These are phyloP conservation scores for Hoplodrina ambigua DNA, from an alignment of 2,888 invertebrate species.

Conservation along the genomic window DNA sequence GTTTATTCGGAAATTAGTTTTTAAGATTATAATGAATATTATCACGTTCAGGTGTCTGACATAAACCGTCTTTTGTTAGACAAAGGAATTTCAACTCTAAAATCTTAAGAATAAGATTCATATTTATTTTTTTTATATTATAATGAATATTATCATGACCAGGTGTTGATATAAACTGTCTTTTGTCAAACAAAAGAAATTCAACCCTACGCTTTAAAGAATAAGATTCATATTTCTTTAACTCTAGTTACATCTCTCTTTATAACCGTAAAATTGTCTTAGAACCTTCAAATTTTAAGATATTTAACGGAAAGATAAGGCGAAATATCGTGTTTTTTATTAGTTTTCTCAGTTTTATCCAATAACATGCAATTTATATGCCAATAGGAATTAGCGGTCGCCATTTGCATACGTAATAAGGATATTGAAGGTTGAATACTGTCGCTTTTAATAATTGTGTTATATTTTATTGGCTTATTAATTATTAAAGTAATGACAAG, in stretches of 20 bases:
- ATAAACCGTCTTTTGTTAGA: not conserved
- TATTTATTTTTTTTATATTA: conserved; percentile 20
- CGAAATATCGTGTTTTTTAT: not conserved
- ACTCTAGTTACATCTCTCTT: not conserved
- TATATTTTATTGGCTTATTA: conserved; percentile 26
- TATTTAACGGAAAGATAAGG: not conserved
- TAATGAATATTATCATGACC: conserved; percentile 4
- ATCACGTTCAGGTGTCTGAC: conserved; percentile 11
- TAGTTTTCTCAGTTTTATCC: conserved; percentile 10
- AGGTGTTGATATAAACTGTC: conserved; percentile 1
- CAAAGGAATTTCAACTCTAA: conserved; percentile 13
- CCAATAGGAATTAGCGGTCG: conserved; percentile 17
- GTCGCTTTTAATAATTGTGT: conserved; percentile 23
- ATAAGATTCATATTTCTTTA: conserved; percentile 20
- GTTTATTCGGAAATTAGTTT: conserved; percentile 28
- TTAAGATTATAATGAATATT: conserved; percentile 25
- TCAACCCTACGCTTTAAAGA: rapidly evolving
- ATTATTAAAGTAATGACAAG: conserved; percentile 19
- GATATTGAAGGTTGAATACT: conserved; percentile 17
- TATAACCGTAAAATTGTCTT: not conserved
- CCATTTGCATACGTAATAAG: conserved; percentile 45
- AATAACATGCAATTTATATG: conserved; percentile 15
- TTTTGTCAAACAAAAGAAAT: conserved; percentile 3
- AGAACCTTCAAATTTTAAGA: conserved; percentile 1
- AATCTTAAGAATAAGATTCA: rapidly evolving